These are phyloP conservation scores for Rhopilema esculentum DNA, from an alignment of 30 jellyfish, hydroid and myxozoan species.

Conservation along the genomic window DNA sequence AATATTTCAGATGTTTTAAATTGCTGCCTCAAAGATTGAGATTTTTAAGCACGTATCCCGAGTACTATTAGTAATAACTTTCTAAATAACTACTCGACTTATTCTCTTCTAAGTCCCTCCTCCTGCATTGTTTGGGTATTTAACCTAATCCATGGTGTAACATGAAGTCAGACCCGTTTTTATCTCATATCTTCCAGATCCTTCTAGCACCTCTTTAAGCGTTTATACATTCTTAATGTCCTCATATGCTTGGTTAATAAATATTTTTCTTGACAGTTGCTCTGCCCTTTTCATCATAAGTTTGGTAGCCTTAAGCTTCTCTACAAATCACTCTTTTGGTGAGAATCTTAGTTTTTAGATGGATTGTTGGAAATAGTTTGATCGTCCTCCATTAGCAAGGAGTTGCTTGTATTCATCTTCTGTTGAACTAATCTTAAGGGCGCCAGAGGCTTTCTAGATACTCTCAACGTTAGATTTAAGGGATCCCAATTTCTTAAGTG, in stretches of 20 bases:
- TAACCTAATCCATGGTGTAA: not conserved
- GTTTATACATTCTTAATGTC: not conserved
- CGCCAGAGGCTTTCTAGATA: constrained; percentile 7
- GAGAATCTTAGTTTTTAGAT: no score
- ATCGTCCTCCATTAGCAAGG: no score
- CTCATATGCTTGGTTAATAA: not conserved
- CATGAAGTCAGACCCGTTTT: not conserved
- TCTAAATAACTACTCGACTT: not conserved
- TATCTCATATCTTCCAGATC: not conserved
- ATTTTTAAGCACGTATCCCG: not conserved
- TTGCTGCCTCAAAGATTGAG: not conserved
- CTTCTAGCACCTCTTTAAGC: not conserved
- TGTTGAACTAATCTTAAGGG: constrained; percentile 6
- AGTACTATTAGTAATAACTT: not conserved
- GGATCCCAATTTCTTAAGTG: no score
- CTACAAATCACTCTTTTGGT: not conserved
- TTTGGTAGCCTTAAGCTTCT: not conserved
- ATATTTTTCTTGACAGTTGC: not conserved
- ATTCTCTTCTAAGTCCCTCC: not conserved
- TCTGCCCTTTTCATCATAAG: not conserved
- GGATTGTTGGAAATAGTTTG: no score
- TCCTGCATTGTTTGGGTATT: not conserved
- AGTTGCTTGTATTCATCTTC: not conserved
- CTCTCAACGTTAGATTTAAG: not conserved
- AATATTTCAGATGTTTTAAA: not conserved